Evolutionary conservation across 2,113 vertebrate species (phyloP).

Genomic region (Corythornis vintsioides): DNA sequence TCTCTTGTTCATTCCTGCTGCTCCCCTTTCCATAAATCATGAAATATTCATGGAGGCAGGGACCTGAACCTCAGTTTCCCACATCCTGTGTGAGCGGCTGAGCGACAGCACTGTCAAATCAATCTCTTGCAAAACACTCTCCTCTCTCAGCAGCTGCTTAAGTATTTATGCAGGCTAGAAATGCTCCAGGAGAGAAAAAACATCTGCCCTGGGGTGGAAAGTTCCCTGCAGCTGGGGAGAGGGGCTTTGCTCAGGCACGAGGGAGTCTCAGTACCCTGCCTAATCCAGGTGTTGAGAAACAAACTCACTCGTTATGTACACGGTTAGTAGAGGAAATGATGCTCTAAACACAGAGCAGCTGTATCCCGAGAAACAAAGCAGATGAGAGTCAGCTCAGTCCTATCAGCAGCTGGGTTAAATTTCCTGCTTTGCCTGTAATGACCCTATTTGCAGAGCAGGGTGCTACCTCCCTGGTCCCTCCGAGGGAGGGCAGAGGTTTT

Average conservation of each 20-base stretch:
- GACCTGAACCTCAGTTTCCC: conserved; percentile 53
- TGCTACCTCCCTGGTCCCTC: not conserved
- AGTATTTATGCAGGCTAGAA: conserved; percentile 53
- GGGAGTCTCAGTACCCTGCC: not conserved
- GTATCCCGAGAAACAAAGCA: not conserved
- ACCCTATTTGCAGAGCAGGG: not conserved
- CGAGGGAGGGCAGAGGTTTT: not conserved
- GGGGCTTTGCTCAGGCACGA: not conserved
- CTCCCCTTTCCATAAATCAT: conserved; percentile 37
- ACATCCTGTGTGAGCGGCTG: conserved; percentile 22
- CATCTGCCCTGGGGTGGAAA: not conserved
- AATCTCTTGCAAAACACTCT: conserved; percentile 13
- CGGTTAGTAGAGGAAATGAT: not conserved
- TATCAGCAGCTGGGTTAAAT: not conserved
- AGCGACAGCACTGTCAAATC: conserved; percentile 22
- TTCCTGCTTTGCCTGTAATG: not conserved
- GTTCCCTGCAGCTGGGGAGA: not conserved
- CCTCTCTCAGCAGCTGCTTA: conserved; percentile 37
- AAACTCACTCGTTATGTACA: not conserved
- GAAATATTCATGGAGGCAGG: conserved; percentile 20
- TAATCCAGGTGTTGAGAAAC: not conserved
- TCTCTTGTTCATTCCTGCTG: not conserved
- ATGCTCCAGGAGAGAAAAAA: not conserved
- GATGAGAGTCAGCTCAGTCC: not conserved
- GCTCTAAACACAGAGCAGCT: not conserved